Conservation (phyloP, 2,888 invertebrate species). For the Lasioglossum marginatum region DNA sequence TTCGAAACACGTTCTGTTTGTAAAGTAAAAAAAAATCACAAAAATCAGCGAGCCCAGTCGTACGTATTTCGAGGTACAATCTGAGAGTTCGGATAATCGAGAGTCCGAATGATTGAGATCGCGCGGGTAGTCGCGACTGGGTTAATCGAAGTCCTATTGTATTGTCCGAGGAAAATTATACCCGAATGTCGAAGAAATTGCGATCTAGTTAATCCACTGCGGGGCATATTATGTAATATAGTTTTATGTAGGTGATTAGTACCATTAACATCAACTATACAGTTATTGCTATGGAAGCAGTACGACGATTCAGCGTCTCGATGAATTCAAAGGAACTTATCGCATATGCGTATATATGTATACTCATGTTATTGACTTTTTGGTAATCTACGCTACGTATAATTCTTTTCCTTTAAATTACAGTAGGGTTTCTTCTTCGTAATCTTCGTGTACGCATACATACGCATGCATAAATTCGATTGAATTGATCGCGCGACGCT, state of each 20-base stretch:
- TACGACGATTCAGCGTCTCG: slow-evolving; percentile 79
- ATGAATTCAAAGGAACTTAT: slow-evolving; percentile 80
- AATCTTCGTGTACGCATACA: slow-evolving; percentile 14
- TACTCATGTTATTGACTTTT: slow-evolving; percentile 73
- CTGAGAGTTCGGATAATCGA: slow-evolving; percentile 6
- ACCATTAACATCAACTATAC: slow-evolving; percentile 82
- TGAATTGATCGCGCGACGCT: slow-evolving; percentile 78
- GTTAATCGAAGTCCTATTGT: slow-evolving; percentile 18
- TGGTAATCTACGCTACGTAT: slow-evolving; percentile 75
- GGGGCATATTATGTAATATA: slow-evolving; percentile 63
- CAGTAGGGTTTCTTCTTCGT: slow-evolving; percentile 55
- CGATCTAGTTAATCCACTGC: slow-evolving; percentile 66
- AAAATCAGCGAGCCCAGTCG: not conserved
- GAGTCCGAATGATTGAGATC: not conserved
- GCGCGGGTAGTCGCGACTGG: not conserved
- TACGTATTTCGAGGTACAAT: slow-evolving; percentile 6
- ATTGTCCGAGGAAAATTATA: slow-evolving; percentile 80
- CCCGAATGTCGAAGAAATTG: slow-evolving; percentile 73
- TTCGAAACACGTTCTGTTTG: not conserved
- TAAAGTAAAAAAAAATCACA: not conserved
- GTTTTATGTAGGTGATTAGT: slow-evolving; percentile 75
- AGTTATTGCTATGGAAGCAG: slow-evolving; percentile 83
- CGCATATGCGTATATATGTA: slow-evolving; percentile 34
- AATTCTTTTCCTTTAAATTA: slow-evolving; percentile 71
- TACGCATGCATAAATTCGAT: slow-evolving; percentile 73